Evolutionary conservation across 2,888 invertebrate species (phyloP), one percentile per base, ranked within the genome.

Genomic region (Dolomedes plantarius): DNA sequence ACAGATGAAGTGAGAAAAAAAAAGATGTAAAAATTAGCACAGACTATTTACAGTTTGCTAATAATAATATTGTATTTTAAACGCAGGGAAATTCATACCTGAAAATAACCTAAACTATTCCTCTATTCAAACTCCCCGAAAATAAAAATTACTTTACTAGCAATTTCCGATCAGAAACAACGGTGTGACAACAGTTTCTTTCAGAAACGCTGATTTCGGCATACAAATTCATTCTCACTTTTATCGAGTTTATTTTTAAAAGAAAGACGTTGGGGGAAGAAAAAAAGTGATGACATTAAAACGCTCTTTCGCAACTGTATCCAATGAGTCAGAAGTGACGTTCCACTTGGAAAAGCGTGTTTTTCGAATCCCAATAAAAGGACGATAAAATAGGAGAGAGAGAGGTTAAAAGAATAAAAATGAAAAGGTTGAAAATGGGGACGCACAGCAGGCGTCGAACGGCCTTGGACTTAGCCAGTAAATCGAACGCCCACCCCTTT

Each of bases 381-480:
- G 23, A 56, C 56, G 56, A 56, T 56, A 23, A 56, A 56, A 56
- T 23, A 16, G 16, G 56, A 23, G 11, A 62, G 28, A 16, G 56
- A 11, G 56, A 19, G 28, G 50, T 7, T 6, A n/a, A n/a, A n/a
- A 50, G 50, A 6, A n/a, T 6, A 6, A 27, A 62, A 62, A 62
- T 1, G 7, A 27, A 65, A 65, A 31, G 0, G 13, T n/a, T 28
- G 29, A 50, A 72, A 73, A 62, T 73, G 73, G 32, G 62, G 73
- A 73, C 73, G n/a, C n/a, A 46, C 36, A 36, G 73, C 73, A 56
- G 73, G 62, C 62, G 73, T 62, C 16, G 56, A 32, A 36, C 62
- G 73, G 36, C 73, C 62, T 73, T 73, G 73, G 36, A 39, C 23
- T 31, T 16, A 62, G 56, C 73, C 36, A 65, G 56, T 65, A 31